Conservation (phyloP, 2,113 vertebrate species). For the Axis porcinus region DNA sequence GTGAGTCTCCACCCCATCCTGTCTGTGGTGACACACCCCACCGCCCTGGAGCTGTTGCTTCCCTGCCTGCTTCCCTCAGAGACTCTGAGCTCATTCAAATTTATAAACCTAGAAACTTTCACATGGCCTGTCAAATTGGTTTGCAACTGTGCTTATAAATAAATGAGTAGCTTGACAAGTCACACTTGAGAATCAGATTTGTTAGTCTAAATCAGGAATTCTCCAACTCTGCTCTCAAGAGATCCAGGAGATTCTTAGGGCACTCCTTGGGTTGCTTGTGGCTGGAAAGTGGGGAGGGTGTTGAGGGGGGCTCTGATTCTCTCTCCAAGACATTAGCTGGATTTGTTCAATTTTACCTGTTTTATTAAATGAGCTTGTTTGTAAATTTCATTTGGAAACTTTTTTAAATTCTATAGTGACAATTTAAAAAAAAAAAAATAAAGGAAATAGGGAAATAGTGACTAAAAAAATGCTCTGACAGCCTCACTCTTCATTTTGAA, state of each 20-base stretch:
- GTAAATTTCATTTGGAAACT: neutral
- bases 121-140: neutral
- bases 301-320: fast-evolving
- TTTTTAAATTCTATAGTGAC: neutral
- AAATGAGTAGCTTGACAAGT: neutral
- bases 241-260: neutral
- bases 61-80: neutral
- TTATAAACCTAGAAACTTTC: neutral
- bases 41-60: too few relatives aligned
- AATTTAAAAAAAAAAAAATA: neutral
- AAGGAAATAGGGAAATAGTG: neutral
- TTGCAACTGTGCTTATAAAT: neutral
- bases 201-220: neutral
- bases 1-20: fast-evolving
- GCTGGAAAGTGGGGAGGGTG: fast-evolving
- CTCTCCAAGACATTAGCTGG: fast-evolving
- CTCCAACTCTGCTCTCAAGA: neutral
- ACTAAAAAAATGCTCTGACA: neutral
- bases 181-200: neutral
- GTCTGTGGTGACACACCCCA: fast-evolving
- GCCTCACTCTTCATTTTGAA: neutral
- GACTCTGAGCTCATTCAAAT: neutral
- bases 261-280: fast-evolving
- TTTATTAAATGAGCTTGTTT: neutral
- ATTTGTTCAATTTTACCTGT: neutral